Evolutionary conservation across 1,140 invertebrate species (phyloP).

Genomic region (Panagrolaimus sp.): DNA sequence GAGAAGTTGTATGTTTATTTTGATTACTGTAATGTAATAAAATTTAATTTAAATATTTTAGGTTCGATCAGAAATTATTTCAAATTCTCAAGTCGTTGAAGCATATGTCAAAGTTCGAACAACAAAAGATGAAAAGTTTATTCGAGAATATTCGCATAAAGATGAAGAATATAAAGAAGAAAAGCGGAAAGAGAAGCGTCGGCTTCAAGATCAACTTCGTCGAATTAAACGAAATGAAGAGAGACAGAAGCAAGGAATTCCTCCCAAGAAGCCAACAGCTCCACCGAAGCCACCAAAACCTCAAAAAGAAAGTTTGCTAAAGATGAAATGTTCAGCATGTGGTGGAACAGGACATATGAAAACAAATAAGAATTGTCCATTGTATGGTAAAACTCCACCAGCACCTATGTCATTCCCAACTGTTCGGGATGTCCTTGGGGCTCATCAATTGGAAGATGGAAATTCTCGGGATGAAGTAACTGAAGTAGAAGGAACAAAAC

Average conservation of each 20-base stretch:
- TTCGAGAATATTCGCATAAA: conserved; percentile 62
- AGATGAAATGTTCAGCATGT: conserved; percentile 90
- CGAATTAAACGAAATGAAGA: conserved; percentile 85
- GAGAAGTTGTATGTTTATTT: conserved; percentile 69
- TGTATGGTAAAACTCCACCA: conserved; percentile 71
- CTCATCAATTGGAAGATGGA: not conserved
- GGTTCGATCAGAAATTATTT: conserved; percentile 78
- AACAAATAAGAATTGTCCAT: conserved; percentile 90
- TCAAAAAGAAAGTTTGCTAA: conserved; percentile 61
- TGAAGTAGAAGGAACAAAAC: conserved; percentile 41
- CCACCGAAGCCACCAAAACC: conserved; percentile 62
- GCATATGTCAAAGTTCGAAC: conserved; percentile 89
- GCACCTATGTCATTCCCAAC: conserved; percentile 61
- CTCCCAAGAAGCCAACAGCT: conserved; percentile 22
- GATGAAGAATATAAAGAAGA: conserved; percentile 65
- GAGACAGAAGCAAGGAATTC: conserved; percentile 64
- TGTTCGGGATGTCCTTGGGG: conserved; percentile 41
- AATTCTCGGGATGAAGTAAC: conserved; percentile 19
- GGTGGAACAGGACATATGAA: conserved; percentile 75
- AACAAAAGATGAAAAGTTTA: conserved; percentile 88
- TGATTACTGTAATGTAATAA: no score
- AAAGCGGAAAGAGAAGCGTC: conserved; percentile 87
- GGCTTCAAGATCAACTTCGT: conserved; percentile 90
- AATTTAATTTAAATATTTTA: no score
- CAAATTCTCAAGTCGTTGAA: conserved; percentile 87